A percentile compares a stretch with the other conserved stretches of the same genome.
Evolutionary conservation across 2,797 vertebrate species (phyloP).

Genomic region (Aotus griseimembra): DNA sequence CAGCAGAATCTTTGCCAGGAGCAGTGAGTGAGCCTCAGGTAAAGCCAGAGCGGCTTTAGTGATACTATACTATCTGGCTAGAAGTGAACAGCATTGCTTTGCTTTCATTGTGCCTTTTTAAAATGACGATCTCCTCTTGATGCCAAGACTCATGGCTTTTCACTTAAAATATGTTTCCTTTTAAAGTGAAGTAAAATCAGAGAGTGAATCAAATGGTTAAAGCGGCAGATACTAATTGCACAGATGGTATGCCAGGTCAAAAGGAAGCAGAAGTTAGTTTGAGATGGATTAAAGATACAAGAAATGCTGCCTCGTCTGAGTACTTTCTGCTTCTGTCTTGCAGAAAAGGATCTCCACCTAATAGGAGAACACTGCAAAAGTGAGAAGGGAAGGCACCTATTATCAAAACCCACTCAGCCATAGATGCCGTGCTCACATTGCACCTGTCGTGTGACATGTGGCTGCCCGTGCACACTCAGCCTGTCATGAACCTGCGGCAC

Average conservation of each 20-base stretch:
- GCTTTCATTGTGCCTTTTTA: neutral
- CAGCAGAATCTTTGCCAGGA: neutral
- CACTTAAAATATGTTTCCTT: neutral
- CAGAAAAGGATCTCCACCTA: neutral
- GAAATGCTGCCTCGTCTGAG: neutral
- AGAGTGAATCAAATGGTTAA: neutral
- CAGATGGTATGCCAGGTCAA: neutral
- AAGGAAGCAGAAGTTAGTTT: neutral
- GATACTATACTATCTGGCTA: neutral
- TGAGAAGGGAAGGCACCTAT: fast-evolving
- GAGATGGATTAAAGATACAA: neutral
- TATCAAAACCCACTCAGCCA: neutral
- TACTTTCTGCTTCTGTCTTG: neutral
- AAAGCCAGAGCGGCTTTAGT: neutral
- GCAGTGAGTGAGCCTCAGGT: neutral
- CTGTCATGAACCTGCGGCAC: neutral
- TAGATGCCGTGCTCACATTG: neutral
- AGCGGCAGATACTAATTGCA: neutral
- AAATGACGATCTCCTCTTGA: neutral
- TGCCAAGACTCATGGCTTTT: neutral
- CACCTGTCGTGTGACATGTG: fast-evolving
- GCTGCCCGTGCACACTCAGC: fast-evolving
- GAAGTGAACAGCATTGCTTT: neutral
- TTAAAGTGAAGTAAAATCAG: neutral
- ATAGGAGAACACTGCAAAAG: no score